phyloP scores from a whole-genome alignment of 2,888 invertebrate genomes.

The Hirtodrosophila alboralis region DNA sequence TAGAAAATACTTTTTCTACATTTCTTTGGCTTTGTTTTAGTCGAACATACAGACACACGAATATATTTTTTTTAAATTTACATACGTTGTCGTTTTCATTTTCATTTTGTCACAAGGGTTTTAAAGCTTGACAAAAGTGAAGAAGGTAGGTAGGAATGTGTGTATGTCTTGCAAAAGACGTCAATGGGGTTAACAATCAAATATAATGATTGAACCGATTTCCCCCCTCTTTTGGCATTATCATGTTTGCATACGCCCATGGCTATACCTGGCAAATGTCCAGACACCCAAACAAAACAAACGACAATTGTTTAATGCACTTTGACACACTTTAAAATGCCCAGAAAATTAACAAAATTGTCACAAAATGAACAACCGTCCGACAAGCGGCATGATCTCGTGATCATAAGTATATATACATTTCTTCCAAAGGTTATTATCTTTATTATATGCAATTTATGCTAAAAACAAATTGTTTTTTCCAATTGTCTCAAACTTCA shows the following conservation, averaged over 20 bases:
- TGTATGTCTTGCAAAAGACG: slow-evolving; percentile 67
- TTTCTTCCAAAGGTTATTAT: slow-evolving; percentile 6
- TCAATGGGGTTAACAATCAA: slow-evolving; percentile 50
- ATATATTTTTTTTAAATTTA: slow-evolving; percentile 16
- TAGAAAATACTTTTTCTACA: slow-evolving; percentile 43
- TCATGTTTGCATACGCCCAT: slow-evolving; percentile 4
- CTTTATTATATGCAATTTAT: slow-evolving; percentile 45
- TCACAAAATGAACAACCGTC: slow-evolving; percentile 40
- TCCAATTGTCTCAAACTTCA: slow-evolving; percentile 26
- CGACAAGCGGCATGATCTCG: not conserved
- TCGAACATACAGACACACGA: slow-evolving; percentile 19
- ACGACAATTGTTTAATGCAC: slow-evolving; percentile 74
- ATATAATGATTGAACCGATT: slow-evolving; percentile 10
- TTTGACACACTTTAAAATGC: slow-evolving; percentile 72
- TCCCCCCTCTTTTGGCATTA: not conserved
- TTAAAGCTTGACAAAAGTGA: slow-evolving; percentile 28
- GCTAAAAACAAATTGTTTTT: slow-evolving; percentile 55
- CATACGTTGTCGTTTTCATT: slow-evolving; percentile 41
- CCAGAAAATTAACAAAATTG: slow-evolving; percentile 19
- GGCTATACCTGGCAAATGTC: slow-evolving; percentile 21
- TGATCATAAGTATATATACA: slow-evolving; percentile 5
- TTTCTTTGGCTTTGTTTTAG: slow-evolving; percentile 75
- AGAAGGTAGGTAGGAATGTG: not conserved
- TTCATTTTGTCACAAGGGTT: slow-evolving; percentile 49
- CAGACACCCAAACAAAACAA: slow-evolving; percentile 38